A percentile compares a stretch with the other conserved stretches of the same genome.
These are phyloP conservation scores for Cancer borealis DNA, from an alignment of 2,888 invertebrate genomes.

Conservation along the genomic window DNA sequence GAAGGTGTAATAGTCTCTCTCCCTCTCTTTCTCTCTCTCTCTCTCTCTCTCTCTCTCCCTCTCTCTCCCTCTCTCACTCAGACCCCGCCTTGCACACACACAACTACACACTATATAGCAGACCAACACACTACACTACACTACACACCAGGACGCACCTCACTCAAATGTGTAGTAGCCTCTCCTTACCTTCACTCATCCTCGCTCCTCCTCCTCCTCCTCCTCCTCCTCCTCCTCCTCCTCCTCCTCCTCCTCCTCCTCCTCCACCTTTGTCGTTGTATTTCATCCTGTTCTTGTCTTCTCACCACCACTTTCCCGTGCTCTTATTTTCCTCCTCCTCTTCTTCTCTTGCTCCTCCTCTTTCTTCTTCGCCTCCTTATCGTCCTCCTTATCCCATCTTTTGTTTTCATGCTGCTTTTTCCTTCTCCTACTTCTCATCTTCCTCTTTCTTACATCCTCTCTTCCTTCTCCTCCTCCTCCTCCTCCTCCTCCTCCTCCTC, in stretches of 20 bases:
- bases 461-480: not conserved
- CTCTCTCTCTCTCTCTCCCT: not conserved
- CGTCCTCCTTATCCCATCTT: not conserved
- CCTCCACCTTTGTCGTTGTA: not conserved
- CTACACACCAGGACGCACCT: not conserved
- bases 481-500: not conserved
- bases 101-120: not conserved
- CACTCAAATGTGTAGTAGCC: conserved; percentile 21
- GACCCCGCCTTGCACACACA: not conserved
- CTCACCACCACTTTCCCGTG: not conserved
- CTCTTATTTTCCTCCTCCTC: not conserved
- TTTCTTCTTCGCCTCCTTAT: not conserved
- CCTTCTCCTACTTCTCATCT: not conserved
- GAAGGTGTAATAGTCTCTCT: not conserved
- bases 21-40: conserved; percentile 1
- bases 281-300: not conserved
- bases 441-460: not conserved
- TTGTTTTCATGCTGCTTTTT: not conserved
- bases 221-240: not conserved
- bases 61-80: not conserved
- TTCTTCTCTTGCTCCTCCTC: not conserved
- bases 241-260: not conserved
- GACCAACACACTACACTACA: not conserved
- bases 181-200: not conserved
- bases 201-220: not conserved